These are phyloP conservation scores for Trissoscelio sp. DNA, from an alignment of 2,888 invertebrate genomes.

Conservation along the genomic window DNA sequence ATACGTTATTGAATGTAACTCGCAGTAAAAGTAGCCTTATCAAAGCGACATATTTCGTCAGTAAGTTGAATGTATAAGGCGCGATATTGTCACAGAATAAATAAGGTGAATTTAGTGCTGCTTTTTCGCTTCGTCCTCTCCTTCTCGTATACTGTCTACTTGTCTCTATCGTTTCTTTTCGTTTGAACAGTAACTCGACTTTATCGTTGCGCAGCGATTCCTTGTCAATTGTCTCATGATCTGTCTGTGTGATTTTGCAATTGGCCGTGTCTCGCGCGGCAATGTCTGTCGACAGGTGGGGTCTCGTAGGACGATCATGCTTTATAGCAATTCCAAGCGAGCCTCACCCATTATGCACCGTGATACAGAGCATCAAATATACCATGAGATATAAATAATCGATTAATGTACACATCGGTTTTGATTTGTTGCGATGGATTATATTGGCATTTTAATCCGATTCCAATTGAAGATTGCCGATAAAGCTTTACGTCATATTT, in stretches of 20 bases:
- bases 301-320: slow-evolving; percentile 81
- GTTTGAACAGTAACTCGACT: slow-evolving; percentile 48
- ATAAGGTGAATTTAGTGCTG: slow-evolving; percentile 24
- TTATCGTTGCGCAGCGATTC: slow-evolving; percentile 57
- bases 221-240: slow-evolving; percentile 68
- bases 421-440: slow-evolving; percentile 44
- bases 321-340: slow-evolving; percentile 79
- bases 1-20: slow-evolving; percentile 11
- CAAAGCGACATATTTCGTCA: slow-evolving; percentile 29
- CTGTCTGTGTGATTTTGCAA: slow-evolving; percentile 74
- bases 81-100: slow-evolving; percentile 44
- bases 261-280: slow-evolving; percentile 70
- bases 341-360: slow-evolving; percentile 78
- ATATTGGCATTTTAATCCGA: slow-evolving; percentile 44
- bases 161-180: slow-evolving; percentile 22
- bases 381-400: slow-evolving; percentile 62
- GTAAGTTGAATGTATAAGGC: slow-evolving; percentile 18
- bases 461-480: slow-evolving; percentile 9
- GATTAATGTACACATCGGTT: slow-evolving; percentile 38
- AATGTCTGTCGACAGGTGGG: slow-evolving; percentile 80
- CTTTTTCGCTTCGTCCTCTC: slow-evolving; percentile 15
- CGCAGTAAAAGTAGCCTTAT: slow-evolving; percentile 23
- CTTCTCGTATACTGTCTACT: slow-evolving; percentile 6
- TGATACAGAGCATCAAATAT: slow-evolving; percentile 61
- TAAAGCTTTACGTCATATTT: neutral